A percentile compares a stretch with the other conserved stretches of the same genome.
These are phyloP conservation scores for Therioaphis trifolii DNA, from an alignment of 2,888 invertebrate genomes.

Conservation along the genomic window DNA sequence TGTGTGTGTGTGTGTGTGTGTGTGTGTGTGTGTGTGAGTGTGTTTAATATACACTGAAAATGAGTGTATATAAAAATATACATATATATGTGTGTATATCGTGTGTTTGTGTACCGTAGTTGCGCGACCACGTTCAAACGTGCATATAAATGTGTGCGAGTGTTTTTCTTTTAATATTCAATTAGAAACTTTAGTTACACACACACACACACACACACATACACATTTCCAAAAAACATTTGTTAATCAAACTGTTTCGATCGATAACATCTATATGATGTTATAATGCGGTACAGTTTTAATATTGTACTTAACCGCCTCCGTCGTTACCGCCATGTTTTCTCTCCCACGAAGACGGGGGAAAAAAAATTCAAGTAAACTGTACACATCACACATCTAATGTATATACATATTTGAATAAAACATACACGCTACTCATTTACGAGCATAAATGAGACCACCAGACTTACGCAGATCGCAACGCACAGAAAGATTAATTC, in stretches of 20 bases:
- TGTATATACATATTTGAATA: too few relatives aligned
- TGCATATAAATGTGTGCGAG: slow-evolving; percentile 3
- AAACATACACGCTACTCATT: too few relatives aligned
- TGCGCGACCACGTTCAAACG: slow-evolving; percentile 8
- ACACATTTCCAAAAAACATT: slow-evolving; percentile 23
- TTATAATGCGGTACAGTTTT: neutral
- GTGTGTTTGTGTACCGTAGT: neutral
- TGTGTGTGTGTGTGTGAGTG: too few relatives aligned
- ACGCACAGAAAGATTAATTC: too few relatives aligned
- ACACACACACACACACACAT: neutral
- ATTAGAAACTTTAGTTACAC: slow-evolving; percentile 20
- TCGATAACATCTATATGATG: slow-evolving; percentile 11
- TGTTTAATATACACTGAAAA: too few relatives aligned
- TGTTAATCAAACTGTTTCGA: slow-evolving; percentile 47
- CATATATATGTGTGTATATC: too few relatives aligned
- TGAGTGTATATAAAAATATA: too few relatives aligned
- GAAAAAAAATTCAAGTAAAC: too few relatives aligned
- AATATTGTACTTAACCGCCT: neutral
- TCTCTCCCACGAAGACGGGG: slow-evolving; percentile 27
- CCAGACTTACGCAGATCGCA: too few relatives aligned
- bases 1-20: too few relatives aligned
- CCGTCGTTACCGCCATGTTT: neutral
- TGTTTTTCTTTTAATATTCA: slow-evolving; percentile 32
- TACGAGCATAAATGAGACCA: too few relatives aligned
- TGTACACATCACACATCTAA: too few relatives aligned